Evolutionary conservation across 2,888 invertebrate species (phyloP), one percentile per base, ranked within the genome.

Genomic region (Ophion ventricosus): DNA sequence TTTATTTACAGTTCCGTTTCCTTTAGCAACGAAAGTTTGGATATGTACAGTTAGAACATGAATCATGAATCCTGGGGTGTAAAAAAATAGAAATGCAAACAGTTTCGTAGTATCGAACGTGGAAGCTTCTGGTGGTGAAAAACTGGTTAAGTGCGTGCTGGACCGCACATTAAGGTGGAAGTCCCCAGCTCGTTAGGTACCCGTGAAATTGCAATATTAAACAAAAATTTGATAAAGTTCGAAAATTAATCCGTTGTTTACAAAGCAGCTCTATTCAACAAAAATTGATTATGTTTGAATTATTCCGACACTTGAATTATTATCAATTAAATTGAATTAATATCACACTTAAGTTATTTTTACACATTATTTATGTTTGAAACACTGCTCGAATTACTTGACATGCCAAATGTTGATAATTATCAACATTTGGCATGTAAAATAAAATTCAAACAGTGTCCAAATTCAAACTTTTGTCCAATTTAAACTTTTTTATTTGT

Each of bases 91-190:
- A n/a, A 67, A 56, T 57, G 56, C 17, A 25, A 57, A 57, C 35
- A 49, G 67, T 72, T 72, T 54, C 80, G 59, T 76, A 61, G 84
- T 75, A 84, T 80, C 70, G 79, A 83, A 75, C 85, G 78, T 81
- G 35, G 23, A 67, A 49, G 49, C 17, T 49, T 11, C 0, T 49
- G 49, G 17, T 49, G 17, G 49, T 49, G 14, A 49, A 14, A 49
- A 49, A 49, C 17, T 11, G 49, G 49, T 49, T 17, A 17, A 17
- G 49, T 49, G 14, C 49, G 17, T 49, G 14, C 49, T 49, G 17
- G 14, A 49, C 49, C 17, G 0, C 49, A 4, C 17, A 14, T 17
- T 49, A 11, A 49, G 49, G 49, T 2, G 17, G 49, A 49, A 17
- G 17, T 49, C 49, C 49, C 14, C 17, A 14, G 49, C 49, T 49